These are phyloP conservation scores for Cacatua alba DNA, from an alignment of 2,113 vertebrate species.

Conservation along the genomic window DNA sequence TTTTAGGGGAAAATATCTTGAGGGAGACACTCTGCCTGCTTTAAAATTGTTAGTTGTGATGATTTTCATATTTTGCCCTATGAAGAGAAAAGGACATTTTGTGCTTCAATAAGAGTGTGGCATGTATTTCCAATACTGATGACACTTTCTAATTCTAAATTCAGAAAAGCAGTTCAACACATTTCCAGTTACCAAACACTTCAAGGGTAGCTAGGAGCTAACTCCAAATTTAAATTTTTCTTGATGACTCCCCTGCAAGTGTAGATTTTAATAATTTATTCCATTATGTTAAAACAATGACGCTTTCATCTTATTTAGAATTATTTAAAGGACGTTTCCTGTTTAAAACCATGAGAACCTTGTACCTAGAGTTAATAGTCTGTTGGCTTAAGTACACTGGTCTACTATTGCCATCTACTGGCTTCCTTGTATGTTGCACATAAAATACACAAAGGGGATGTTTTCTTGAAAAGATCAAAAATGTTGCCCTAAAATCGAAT, in stretches of 20 bases:
- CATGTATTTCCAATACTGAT: background rate
- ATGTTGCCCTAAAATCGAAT: background rate
- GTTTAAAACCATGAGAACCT: conserved; percentile 26
- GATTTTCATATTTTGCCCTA: conserved; percentile 21
- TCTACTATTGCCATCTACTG: conserved; percentile 80
- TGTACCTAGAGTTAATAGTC: background rate
- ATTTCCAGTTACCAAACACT: background rate
- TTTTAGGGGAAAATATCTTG: background rate
- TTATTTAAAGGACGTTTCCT: conserved; percentile 34
- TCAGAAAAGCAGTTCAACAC: conserved; percentile 44
- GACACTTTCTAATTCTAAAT: conserved; percentile 61
- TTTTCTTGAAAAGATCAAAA: background rate
- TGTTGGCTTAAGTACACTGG: conserved; percentile 16
- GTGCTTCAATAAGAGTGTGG: conserved; percentile 25
- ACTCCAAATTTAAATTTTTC: conserved; percentile 28
- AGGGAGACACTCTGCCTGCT: background rate
- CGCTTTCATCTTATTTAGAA: conserved; percentile 41
- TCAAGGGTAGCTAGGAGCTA: conserved; percentile 2
- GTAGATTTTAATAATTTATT: conserved; percentile 47
- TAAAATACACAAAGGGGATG: background rate
- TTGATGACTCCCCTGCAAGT: background rate
- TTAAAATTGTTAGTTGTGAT: background rate
- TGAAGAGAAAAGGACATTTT: conserved; percentile 5
- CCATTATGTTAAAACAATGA: conserved; percentile 32
- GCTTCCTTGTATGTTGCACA: background rate